Percentiles rank a stretch among this genome's conserved stretches.
Evolutionary conservation across 2,113 vertebrate genomes (phyloP).

Genomic region (Caranx melampygus): DNA sequence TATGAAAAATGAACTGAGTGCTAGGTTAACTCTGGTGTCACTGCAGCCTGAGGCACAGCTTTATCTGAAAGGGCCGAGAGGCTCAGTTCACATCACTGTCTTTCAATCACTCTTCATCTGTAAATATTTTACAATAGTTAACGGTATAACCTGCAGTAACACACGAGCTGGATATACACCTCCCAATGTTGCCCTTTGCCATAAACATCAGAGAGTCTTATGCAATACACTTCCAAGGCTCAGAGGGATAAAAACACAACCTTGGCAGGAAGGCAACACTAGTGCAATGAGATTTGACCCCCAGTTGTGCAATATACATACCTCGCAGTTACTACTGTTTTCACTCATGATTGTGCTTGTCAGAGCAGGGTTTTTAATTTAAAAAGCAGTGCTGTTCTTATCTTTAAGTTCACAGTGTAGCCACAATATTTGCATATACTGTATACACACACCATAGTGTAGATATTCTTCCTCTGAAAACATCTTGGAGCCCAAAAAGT

Average conservation of each 20-base stretch:
- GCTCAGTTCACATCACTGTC: background rate
- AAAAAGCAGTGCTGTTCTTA: background rate
- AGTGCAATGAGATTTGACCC: constrained; percentile 58
- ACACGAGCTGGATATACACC: constrained; percentile 12
- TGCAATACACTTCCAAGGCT: constrained; percentile 46
- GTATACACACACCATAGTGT: background rate
- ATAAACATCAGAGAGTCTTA: constrained; percentile 48
- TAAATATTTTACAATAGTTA: constrained; percentile 2
- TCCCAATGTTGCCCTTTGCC: constrained; percentile 29
- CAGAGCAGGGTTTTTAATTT: constrained; percentile 28
- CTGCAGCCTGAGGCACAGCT: constrained; percentile 11
- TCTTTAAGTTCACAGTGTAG: background rate
- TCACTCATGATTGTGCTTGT: constrained; percentile 34
- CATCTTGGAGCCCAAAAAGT: background rate
- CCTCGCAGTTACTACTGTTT: constrained; percentile 26
- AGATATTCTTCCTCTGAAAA: background rate
- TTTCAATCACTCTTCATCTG: background rate
- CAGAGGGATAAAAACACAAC: constrained; percentile 46
- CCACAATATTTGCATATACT: no score
- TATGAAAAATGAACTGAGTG: constrained; percentile 15
- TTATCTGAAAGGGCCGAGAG: background rate
- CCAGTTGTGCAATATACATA: constrained; percentile 63
- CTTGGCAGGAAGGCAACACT: constrained; percentile 55
- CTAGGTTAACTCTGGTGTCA: constrained; percentile 9
- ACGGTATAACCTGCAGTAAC: constrained; percentile 5